Evolutionary conservation across 37 sponge, comb jelly and placozoan species (phyloP).

Genomic region (Crambe crambe): DNA sequence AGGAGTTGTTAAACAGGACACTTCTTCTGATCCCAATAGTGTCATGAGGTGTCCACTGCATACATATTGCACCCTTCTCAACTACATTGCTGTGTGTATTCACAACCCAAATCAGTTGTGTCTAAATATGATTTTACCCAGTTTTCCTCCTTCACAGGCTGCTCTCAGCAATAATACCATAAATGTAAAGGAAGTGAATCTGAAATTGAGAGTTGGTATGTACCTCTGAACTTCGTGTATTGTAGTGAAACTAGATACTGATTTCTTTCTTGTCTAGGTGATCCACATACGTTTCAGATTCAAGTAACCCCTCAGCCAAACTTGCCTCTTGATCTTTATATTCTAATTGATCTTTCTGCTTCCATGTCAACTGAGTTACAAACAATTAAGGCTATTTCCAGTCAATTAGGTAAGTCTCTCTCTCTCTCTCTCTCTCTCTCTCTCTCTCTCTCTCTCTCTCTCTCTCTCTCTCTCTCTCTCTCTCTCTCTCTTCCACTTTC

Average conservation of each 20-base stretch:
- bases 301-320: slow-evolving; percentile 10
- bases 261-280: slow-evolving; percentile 6
- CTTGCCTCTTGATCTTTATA: slow-evolving; percentile 64
- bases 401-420: slow-evolving; percentile 20
- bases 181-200: neutral
- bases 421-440: no score
- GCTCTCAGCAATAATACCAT: neutral
- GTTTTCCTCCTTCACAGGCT: neutral
- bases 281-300: slow-evolving; percentile 27
- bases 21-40: no score
- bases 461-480: no score
- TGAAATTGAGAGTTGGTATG: neutral
- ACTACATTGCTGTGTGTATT: no score
- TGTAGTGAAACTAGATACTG: neutral
- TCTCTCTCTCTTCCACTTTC: no score
- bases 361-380: slow-evolving; percentile 32
- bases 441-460: no score
- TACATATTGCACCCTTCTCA: no score
- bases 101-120: no score
- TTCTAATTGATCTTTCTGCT: slow-evolving; percentile 60
- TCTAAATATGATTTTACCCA: no score
- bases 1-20: no score
- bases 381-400: slow-evolving; percentile 30
- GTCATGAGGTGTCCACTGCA: no score
- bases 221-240: neutral